Percentiles rank a stretch among this genome's conserved stretches.
Evolutionary conservation across 1,140 invertebrate species (phyloP).

Genomic region (Macrosteles quadrilineatus): DNA sequence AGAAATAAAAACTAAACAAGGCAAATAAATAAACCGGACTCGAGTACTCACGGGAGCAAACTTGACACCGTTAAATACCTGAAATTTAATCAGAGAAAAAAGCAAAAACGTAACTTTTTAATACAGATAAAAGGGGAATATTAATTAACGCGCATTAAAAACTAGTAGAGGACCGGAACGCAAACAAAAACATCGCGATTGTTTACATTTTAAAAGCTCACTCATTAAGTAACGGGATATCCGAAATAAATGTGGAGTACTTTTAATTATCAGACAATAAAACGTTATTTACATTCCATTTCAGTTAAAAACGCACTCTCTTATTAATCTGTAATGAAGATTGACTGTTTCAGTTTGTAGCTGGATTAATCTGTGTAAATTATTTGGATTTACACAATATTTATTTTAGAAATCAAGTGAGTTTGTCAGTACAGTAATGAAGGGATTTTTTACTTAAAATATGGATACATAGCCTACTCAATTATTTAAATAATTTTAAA

Average conservation of each 20-base stretch:
- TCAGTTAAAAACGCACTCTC: not conserved
- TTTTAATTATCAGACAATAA: slow-evolving; percentile 14
- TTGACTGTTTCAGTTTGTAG: not conserved
- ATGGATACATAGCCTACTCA: too few species aligned
- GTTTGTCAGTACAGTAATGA: too few species aligned
- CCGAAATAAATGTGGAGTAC: slow-evolving; percentile 10
- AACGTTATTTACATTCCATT: slow-evolving; percentile 23
- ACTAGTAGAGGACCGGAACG: not conserved
- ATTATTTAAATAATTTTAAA: too few species aligned
- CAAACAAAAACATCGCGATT: slow-evolving; percentile 13
- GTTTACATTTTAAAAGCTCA: slow-evolving; percentile 13
- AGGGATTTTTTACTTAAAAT: too few species aligned
- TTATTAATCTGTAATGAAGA: not conserved
- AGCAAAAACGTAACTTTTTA: slow-evolving; percentile 13
- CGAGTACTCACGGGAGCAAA: too few species aligned
- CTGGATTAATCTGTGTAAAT: too few species aligned
- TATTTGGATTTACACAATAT: too few species aligned
- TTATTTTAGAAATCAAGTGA: too few species aligned
- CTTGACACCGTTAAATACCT: not conserved
- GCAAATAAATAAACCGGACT: too few species aligned
- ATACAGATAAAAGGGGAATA: slow-evolving; percentile 15
- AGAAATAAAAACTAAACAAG: too few species aligned
- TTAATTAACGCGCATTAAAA: slow-evolving; percentile 12
- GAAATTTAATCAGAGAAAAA: slow-evolving; percentile 17
- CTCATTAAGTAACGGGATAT: slow-evolving; percentile 15